Conservation (phyloP, 2,797 vertebrate species). For the Pseudocheirus occidentalis region DNA sequence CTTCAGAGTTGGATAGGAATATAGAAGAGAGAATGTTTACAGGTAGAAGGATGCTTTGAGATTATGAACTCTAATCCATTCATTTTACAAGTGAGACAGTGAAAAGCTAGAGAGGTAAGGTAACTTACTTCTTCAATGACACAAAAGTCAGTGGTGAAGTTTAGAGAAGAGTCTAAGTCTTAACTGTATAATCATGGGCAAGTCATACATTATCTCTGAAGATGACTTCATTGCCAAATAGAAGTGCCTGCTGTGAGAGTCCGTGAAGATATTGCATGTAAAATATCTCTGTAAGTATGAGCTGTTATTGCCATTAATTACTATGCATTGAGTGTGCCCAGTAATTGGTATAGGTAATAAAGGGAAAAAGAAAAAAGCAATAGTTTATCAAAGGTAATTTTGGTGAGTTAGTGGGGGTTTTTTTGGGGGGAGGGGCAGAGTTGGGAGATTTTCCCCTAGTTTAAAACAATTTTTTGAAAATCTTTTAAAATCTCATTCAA, state of each 20-base stretch:
- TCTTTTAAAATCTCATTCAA: neutral
- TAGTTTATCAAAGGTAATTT: neutral
- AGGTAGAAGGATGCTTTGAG: neutral
- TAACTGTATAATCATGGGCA: neutral
- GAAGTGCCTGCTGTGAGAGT: neutral
- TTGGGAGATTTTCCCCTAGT: neutral
- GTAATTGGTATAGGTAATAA: neutral
- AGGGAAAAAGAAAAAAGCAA: neutral
- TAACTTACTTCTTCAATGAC: constrained; percentile 6
- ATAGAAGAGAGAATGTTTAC: neutral
- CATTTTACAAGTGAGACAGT: constrained; percentile 5
- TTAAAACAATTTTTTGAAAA: neutral
- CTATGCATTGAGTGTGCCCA: neutral
- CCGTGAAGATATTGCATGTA: neutral
- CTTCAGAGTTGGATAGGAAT: constrained; percentile 37
- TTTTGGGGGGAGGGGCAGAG: neutral
- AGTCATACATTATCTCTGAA: neutral
- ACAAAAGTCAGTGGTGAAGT: neutral
- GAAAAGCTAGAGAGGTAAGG: neutral
- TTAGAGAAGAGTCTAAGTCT: neutral
- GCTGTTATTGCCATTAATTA: neutral
- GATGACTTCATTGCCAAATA: neutral
- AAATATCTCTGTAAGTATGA: neutral
- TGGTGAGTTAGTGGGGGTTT: neutral
- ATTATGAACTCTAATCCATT: neutral